Evolutionary conservation across 1,140 invertebrate species (phyloP).

Genomic region (Venustaconcha ellipsiformis): DNA sequence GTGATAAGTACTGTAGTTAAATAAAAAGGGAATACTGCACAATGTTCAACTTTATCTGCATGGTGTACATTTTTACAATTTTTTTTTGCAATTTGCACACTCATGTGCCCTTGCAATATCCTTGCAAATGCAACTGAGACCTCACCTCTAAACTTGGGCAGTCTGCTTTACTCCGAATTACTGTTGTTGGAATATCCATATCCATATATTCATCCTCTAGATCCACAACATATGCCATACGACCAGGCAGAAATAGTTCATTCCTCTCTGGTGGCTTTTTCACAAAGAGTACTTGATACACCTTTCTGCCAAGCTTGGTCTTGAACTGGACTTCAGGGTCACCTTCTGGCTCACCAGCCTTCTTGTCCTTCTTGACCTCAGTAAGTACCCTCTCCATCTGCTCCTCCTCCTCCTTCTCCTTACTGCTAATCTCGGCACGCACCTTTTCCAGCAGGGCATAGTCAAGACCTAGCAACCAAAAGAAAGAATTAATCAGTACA

Average conservation of each 20-base stretch:
- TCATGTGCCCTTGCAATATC: no score
- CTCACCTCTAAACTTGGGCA: conserved; percentile 79
- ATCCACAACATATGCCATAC: conserved; percentile 99
- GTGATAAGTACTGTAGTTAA: no score
- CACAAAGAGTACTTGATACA: conserved; percentile 71
- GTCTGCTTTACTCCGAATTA: conserved; percentile 95
- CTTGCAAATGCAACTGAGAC: background rate
- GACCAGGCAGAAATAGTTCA: conserved; percentile 93
- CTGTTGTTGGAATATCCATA: conserved; percentile 94
- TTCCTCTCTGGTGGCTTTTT: conserved; percentile 78
- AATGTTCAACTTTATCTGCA: no score
- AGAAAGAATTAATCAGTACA: background rate
- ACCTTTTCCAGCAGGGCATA: conserved; percentile 98
- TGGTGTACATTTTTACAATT: no score
- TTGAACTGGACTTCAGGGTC: conserved; percentile 38
- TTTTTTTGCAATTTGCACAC: no score
- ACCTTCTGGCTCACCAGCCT: conserved; percentile 28
- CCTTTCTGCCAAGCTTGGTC: conserved; percentile 61
- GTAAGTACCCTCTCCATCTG: conserved; percentile 76
- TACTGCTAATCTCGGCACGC: conserved; percentile 82
- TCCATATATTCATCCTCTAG: conserved; percentile 91
- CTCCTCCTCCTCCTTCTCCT: conserved; percentile 87
- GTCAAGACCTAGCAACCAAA: conserved; percentile 79
- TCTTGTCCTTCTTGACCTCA: conserved; percentile 14
- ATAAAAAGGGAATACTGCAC: no score